These are phyloP conservation scores for Drosophila melanocephala DNA, from an alignment of 2,888 invertebrate genomes.

Conservation along the genomic window DNA sequence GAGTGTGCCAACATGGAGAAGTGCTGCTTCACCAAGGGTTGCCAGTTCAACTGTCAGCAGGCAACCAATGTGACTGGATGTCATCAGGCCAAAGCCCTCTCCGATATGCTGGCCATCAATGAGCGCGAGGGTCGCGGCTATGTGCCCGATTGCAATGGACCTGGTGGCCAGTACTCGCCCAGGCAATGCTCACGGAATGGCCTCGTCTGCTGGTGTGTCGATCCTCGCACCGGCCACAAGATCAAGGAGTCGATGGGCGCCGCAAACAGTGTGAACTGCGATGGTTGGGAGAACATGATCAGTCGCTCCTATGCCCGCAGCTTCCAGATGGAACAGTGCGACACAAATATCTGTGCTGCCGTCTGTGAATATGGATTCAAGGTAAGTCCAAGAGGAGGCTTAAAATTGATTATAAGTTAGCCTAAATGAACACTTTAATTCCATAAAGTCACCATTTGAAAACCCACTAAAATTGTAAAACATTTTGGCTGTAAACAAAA, in stretches of 20 bases:
- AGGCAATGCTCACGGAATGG: conserved; percentile 94
- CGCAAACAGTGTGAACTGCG: conserved; percentile 89
- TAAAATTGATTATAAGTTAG: neutral
- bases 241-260: conserved; percentile 93
- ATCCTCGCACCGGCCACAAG: conserved; percentile 90
- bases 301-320: conserved; percentile 86
- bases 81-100: conserved; percentile 91
- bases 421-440: too few species aligned
- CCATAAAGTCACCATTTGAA: too few species aligned
- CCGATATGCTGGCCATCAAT: conserved; percentile 91
- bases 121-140: conserved; percentile 94
- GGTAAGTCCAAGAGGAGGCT: conserved; percentile 81
- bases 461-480: too few species aligned
- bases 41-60: conserved; percentile 90
- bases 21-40: conserved; percentile 91
- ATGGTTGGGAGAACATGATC: conserved; percentile 84
- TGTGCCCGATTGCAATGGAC: conserved; percentile 91
- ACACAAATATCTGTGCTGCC: conserved; percentile 91
- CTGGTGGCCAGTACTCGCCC: conserved; percentile 90
- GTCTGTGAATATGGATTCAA: conserved; percentile 95
- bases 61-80: conserved; percentile 92
- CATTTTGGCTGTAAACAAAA: too few species aligned
- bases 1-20: conserved; percentile 94
- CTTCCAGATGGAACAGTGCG: conserved; percentile 87
- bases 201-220: conserved; percentile 95